Evolutionary conservation across 1,140 invertebrate genomes (phyloP), one percentile per base, ranked within the genome.

Genomic region (Lepeophtheirus salmonis): DNA sequence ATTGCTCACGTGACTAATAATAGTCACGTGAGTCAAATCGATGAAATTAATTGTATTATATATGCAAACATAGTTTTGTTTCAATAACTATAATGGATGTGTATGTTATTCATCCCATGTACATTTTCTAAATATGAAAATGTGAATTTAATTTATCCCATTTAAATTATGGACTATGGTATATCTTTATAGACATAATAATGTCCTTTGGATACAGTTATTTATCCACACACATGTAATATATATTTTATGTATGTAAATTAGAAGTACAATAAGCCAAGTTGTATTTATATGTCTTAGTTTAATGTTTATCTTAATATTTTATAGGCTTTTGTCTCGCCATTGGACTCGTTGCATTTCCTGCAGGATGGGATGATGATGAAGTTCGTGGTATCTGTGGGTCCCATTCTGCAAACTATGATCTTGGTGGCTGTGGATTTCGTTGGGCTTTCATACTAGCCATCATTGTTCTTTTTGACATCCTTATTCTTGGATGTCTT

Each of bases 361-460:
- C 94, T 0, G 80, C 84, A 16, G 91, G 89, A 4, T 97, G 90
- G 89, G 83, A 88, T 67, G 80, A 87, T 13, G 75, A 79, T 0
- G 74, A 80, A 61, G 85, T 97, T 6, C 78, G 81, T 56, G 79
- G 82, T 64, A 84, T 94, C 0, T 97, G 94, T 68, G 89, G 89
- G 0, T 77, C 80, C 12, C 76, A 81, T 6, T 82, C 87, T 1
- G 80, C 79, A 65, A 78, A 78, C 25, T 92, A 83, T 69, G 75
- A 78, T 67, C 75, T 82, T 64, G 84, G 83, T 70, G 73, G 82
- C 10, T 98, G 94, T 70, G 81, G 81, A 30, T 79, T 97, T 16
- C 79, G 90, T 64, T 97, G 94, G 94, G 90, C 90, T 0, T 95
- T 89, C 73, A 79, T 94, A 4, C 75, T 97, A 61, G 89, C 89